Evolutionary conservation across 1,140 invertebrate genomes (phyloP).

Genomic region (Vollenhovia emeryi): DNA sequence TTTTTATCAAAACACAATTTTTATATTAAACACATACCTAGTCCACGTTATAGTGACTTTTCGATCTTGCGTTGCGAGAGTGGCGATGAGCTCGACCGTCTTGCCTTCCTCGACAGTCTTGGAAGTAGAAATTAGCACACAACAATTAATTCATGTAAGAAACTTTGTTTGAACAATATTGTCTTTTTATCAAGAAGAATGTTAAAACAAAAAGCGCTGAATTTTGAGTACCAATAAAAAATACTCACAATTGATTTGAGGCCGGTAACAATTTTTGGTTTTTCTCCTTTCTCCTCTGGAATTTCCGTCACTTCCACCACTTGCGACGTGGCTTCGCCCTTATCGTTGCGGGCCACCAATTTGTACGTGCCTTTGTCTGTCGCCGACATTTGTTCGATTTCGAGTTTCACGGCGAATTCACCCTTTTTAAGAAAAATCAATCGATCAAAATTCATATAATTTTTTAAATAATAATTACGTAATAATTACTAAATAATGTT

Average conservation of each 20-base stretch:
- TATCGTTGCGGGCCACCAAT: constrained; percentile 96
- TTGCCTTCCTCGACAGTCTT: constrained; percentile 92
- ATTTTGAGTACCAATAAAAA: not conserved
- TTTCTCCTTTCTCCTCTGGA: constrained; percentile 88
- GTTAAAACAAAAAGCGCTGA: not conserved
- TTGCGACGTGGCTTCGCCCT: constrained; percentile 96
- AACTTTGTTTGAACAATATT: constrained; percentile 14
- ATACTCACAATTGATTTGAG: constrained; percentile 90
- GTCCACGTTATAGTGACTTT: constrained; percentile 94
- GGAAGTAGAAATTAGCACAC: constrained; percentile 75
- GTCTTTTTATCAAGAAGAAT: not conserved
- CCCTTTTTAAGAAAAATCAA: constrained; percentile 85
- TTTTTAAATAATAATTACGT: not conserved
- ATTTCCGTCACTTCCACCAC: constrained; percentile 94
- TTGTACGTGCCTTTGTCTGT: constrained; percentile 96
- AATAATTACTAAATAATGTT: not conserved
- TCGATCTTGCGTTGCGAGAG: constrained; percentile 90
- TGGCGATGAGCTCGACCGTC: constrained; percentile 91
- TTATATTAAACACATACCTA: constrained; percentile 85
- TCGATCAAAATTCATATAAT: not conserved
- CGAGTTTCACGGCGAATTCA: constrained; percentile 94
- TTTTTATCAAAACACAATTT: not conserved
- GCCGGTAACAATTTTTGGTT: constrained; percentile 90
- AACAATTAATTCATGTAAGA: constrained; percentile 45
- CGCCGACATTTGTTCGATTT: constrained; percentile 92